phyloP scores from a whole-genome alignment of 2,797 vertebrate genomes.

The Stomatorhinus walkeri region DNA sequence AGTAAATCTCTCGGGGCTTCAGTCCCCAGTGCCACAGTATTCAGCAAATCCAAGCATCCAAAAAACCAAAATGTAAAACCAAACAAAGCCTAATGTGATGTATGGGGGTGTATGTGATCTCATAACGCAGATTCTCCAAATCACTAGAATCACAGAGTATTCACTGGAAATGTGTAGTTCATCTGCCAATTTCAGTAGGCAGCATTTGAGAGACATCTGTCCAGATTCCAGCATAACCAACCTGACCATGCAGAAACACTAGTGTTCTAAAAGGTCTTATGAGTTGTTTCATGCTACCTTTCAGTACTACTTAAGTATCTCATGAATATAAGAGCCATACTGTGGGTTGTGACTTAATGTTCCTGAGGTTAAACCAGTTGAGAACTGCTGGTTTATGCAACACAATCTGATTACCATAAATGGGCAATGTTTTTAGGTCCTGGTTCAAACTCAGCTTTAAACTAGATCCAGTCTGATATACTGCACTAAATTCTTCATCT shows the following conservation, averaged over 20 bases:
- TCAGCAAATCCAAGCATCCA: not conserved
- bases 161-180: not conserved
- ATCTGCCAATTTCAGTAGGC: not conserved
- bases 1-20: not conserved
- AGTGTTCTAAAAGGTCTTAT: not conserved
- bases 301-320: not conserved
- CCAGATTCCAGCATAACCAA: not conserved
- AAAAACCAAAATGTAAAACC: not conserved
- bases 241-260: not conserved
- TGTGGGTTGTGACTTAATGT: not conserved
- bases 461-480: not conserved
- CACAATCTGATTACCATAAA: not conserved
- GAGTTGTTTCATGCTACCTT: not conserved
- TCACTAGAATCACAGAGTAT: not conserved
- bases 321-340: not conserved
- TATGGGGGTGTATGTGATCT: not conserved
- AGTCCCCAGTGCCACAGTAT: not conserved
- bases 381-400: not conserved
- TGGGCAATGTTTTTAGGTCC: not conserved
- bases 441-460: not conserved
- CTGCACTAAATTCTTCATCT: not conserved
- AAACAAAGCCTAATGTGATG: not conserved
- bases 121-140: not conserved
- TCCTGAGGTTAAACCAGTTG: not conserved
- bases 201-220: not conserved